A percentile compares a stretch with the other conserved stretches of the same genome.
These are phyloP conservation scores for Carcinoscorpius rotundicauda DNA, from an alignment of 1,140 invertebrate genomes.

Conservation along the genomic window DNA sequence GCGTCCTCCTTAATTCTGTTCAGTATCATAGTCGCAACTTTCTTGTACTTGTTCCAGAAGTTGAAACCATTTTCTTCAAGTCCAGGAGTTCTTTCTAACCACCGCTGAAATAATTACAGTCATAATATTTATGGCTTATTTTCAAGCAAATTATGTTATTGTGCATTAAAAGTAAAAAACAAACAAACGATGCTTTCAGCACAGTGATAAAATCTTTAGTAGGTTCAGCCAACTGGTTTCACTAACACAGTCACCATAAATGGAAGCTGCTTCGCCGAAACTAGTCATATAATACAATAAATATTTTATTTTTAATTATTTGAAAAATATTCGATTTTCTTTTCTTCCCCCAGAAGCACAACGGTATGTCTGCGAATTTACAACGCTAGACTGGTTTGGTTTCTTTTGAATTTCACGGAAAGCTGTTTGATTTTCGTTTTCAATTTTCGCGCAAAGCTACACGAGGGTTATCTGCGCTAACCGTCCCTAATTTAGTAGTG, in stretches of 20 bases:
- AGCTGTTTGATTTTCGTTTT: too few species aligned
- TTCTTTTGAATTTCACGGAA: too few species aligned
- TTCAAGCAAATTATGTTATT: constrained; percentile 3
- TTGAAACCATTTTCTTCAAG: constrained; percentile 69
- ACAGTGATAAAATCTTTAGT: background rate
- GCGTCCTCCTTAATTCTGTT: constrained; percentile 49
- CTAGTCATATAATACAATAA: too few species aligned
- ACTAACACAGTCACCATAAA: background rate
- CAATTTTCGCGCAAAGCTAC: too few species aligned
- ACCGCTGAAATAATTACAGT: constrained; percentile 36
- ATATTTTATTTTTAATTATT: too few species aligned
- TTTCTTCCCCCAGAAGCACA: too few species aligned
- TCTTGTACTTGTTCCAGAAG: constrained; percentile 84
- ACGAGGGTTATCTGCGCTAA: too few species aligned
- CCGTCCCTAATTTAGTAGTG: too few species aligned
- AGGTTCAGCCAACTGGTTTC: background rate
- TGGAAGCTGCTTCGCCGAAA: too few species aligned
- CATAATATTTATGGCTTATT: constrained; percentile 8
- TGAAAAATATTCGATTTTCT: too few species aligned
- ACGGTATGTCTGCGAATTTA: too few species aligned
- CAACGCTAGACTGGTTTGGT: too few species aligned
- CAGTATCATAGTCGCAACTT: constrained; percentile 59
- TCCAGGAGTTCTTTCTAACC: constrained; percentile 90
- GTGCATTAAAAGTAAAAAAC: background rate
- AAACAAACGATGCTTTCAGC: background rate